Evolutionary conservation across 2,797 vertebrate genomes (phyloP).

Genomic region (Acanthurus tractus): DNA sequence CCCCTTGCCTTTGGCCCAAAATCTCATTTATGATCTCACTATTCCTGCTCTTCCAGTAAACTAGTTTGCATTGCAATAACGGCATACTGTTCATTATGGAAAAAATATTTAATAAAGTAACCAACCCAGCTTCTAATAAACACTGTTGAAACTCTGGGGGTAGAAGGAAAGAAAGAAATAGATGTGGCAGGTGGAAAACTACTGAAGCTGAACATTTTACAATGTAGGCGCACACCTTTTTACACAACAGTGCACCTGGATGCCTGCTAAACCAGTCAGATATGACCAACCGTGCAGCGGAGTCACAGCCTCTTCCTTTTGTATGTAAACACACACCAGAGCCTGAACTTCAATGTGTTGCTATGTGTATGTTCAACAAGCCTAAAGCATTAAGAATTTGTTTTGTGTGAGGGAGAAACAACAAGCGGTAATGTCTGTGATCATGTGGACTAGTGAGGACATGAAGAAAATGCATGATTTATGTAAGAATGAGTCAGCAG

Average conservation of each 20-base stretch:
- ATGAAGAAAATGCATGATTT: not conserved
- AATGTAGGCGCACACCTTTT: not conserved
- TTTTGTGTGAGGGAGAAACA: not conserved
- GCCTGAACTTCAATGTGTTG: not conserved
- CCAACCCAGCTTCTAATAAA: too few species aligned
- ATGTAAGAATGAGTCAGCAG: not conserved
- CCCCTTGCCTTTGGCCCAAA: too few species aligned
- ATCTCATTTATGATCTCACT: too few species aligned
- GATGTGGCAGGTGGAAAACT: conserved; percentile 31
- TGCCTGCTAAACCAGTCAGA: conserved; percentile 53
- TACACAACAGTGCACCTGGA: not conserved
- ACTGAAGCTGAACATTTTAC: conserved; percentile 15
- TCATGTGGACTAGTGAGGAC: not conserved
- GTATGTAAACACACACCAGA: not conserved
- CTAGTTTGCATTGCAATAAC: not conserved
- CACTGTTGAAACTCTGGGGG: not conserved
- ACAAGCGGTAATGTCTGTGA: not conserved
- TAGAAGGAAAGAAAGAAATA: not conserved
- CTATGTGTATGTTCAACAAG: not conserved
- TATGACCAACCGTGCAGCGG: not conserved
- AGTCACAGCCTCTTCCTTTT: not conserved
- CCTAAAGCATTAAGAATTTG: not conserved
- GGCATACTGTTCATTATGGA: not conserved
- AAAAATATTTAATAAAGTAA: not conserved
- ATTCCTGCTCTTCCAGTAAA: not conserved